Evolutionary conservation across 2,113 vertebrate species (phyloP).

Genomic region (Aplodontia rufa): DNA sequence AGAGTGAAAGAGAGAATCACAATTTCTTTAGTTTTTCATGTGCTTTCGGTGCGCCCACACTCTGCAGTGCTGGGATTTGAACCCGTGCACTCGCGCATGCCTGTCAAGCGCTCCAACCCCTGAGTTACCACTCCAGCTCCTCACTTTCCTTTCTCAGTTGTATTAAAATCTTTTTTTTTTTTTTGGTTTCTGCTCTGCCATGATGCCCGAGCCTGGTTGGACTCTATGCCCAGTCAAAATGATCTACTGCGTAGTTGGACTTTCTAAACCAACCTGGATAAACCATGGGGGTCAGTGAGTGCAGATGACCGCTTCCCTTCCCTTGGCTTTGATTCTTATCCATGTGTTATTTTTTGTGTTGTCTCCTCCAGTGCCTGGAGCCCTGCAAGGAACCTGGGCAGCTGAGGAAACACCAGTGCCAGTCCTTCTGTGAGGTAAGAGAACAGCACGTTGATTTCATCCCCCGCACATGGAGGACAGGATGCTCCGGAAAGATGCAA

Average conservation of each 20-base stretch:
- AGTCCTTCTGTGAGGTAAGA: conserved; percentile 96
- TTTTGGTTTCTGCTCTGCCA: fast-evolving
- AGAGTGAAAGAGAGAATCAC: no score
- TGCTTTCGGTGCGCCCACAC: no score
- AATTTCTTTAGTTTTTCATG: no score
- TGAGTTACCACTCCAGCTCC: no score
- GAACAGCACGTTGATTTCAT: fast-evolving
- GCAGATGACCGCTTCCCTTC: fast-evolving
- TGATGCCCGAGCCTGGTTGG: not conserved
- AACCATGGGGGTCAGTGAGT: fast-evolving
- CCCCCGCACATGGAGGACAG: fast-evolving
- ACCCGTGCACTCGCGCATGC: no score
- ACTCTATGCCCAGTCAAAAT: fast-evolving
- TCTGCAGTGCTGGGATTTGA: no score
- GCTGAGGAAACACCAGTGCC: conserved; percentile 93
- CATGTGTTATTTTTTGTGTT: not conserved
- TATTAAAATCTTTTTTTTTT: no score
- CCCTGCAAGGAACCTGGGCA: conserved; percentile 97
- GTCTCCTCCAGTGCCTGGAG: conserved; percentile 92
- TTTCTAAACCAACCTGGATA: fast-evolving
- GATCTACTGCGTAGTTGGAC: fast-evolving
- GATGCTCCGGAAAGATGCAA: fast-evolving
- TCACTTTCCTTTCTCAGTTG: fast-evolving
- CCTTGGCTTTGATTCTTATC: conserved; percentile 17
- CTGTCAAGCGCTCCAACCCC: no score